phyloP scores from a whole-genome alignment of 2,113 vertebrate species.

The Sarotherodon lohbergeri region DNA sequence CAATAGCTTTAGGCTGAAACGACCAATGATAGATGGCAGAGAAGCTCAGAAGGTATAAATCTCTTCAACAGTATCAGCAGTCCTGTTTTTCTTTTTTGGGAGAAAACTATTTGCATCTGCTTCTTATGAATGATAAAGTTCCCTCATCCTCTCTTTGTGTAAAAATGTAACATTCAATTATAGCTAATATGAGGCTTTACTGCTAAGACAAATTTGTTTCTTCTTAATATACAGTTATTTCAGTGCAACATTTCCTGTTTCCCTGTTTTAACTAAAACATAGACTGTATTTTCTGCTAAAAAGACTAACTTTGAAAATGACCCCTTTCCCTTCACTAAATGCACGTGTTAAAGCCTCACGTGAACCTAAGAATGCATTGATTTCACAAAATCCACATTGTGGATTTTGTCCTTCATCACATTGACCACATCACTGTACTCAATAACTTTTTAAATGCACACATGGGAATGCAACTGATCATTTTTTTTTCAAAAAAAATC shows the following conservation, averaged over 20 bases:
- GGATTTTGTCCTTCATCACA: not conserved
- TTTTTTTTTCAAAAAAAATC: rapidly evolving
- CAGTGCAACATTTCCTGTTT: not conserved
- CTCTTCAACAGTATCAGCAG: not conserved
- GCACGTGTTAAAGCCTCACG: not conserved
- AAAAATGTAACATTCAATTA: not conserved
- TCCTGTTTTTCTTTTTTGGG: no score
- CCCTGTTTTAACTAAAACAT: not conserved
- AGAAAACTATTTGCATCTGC: not conserved
- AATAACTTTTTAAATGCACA: not conserved
- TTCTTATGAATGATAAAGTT: not conserved
- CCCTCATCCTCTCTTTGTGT: not conserved
- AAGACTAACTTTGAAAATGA: not conserved
- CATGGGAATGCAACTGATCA: not conserved
- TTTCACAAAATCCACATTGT: not conserved
- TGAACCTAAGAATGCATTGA: not conserved
- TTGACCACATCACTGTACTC: not conserved
- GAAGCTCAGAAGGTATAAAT: not conserved
- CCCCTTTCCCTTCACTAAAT: not conserved
- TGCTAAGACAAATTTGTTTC: not conserved
- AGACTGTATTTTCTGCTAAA: not conserved
- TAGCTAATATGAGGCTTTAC: not conserved
- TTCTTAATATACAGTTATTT: not conserved
- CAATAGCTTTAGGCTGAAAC: not conserved
- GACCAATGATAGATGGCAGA: not conserved